Conservation (phyloP, 2,888 invertebrate species). For the Aethes cnicana region DNA sequence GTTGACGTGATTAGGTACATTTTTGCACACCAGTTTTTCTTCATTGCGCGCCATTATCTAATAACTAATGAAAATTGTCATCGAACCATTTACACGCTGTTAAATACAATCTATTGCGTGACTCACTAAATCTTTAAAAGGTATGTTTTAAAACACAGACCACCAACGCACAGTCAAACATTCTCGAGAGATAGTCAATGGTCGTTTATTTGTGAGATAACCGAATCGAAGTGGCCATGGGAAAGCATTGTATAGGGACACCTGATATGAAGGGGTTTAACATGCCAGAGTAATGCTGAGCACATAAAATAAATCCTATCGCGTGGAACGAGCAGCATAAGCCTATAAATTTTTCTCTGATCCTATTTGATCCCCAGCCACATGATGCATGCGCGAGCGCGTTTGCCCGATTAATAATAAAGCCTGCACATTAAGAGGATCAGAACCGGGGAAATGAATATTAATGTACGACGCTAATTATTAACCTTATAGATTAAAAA, state of each 20-base stretch:
- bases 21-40: constrained; percentile 15
- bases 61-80: not conserved
- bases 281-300: constrained; percentile 16
- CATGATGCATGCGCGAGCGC: constrained; percentile 37
- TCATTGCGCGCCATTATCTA: constrained; percentile 13
- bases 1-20: constrained; percentile 11
- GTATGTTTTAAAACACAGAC: constrained; percentile 28
- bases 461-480: constrained; percentile 22
- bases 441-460: constrained; percentile 20
- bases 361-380: constrained; percentile 42
- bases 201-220: constrained; percentile 36
- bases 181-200: constrained; percentile 42
- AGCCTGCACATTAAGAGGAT: constrained; percentile 33
- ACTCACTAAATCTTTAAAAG: too few relatives aligned
- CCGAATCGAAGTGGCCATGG: constrained; percentile 34
- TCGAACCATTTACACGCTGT: constrained; percentile 4
- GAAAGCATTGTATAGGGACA: constrained; percentile 33
- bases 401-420: constrained; percentile 37
- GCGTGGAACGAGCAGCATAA: constrained; percentile 26
- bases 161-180: constrained; percentile 32
- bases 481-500: constrained; percentile 18
- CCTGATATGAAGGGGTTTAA: constrained; percentile 35
- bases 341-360: constrained; percentile 40
- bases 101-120: too few relatives aligned
- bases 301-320: constrained; percentile 27